Conservation (phyloP, 64 coral and sea anemone species). For the Montipora foliosa region DNA sequence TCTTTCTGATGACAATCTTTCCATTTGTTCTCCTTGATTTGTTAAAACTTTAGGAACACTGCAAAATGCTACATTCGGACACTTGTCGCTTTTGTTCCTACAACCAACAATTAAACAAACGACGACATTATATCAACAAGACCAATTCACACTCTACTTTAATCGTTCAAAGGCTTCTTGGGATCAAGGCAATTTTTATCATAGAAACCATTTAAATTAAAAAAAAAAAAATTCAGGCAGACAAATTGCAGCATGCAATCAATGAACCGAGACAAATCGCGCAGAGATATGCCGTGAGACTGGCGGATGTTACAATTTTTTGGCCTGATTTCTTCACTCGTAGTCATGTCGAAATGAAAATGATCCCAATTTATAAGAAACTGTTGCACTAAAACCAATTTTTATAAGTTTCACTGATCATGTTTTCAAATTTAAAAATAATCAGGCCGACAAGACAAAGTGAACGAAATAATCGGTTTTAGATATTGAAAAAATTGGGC, state of each 20-base stretch:
- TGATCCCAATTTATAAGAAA: slow-evolving; percentile 12
- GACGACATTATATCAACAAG: too few species aligned
- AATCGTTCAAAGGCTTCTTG: too few species aligned
- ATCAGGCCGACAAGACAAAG: background rate
- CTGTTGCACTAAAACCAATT: slow-evolving; percentile 8
- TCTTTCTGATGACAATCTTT: too few species aligned
- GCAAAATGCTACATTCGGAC: too few species aligned
- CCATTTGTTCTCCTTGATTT: too few species aligned
- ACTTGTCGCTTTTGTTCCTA: too few species aligned
- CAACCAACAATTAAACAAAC: too few species aligned
- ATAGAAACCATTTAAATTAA: too few species aligned
- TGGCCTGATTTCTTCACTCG: too few species aligned
- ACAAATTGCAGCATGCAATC: background rate
- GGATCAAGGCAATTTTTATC: too few species aligned
- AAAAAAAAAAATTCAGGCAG: background rate
- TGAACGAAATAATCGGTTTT: background rate
- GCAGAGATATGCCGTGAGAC: background rate
- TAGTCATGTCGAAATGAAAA: background rate
- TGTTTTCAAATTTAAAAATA: slow-evolving; percentile 4
- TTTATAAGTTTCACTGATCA: slow-evolving; percentile 6
- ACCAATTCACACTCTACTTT: too few species aligned
- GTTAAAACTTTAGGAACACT: too few species aligned
- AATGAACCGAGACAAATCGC: background rate
- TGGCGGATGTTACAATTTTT: background rate
- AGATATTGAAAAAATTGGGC: background rate